Evolutionary conservation across 2,113 vertebrate species (phyloP).

Genomic region (Alosa alosa): DNA sequence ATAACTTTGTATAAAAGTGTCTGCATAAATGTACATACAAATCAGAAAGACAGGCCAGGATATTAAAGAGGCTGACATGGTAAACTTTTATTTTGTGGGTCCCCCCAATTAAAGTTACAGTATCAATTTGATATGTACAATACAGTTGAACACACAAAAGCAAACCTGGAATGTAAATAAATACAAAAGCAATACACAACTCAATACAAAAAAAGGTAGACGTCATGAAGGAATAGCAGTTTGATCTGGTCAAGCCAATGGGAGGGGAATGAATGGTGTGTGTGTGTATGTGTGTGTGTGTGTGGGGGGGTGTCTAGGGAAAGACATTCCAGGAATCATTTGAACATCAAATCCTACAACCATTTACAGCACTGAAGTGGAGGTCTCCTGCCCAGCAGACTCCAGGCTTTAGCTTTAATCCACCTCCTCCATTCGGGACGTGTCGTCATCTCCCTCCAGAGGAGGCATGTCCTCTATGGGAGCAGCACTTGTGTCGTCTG

Average conservation of each 20-base stretch:
- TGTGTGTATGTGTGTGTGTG: not conserved
- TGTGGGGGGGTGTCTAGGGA: not conserved
- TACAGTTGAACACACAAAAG: slow-evolving; percentile 42
- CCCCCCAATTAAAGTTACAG: slow-evolving; percentile 45
- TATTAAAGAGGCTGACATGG: slow-evolving; percentile 32
- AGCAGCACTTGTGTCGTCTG: slow-evolving; percentile 74
- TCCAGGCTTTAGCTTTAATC: slow-evolving; percentile 69
- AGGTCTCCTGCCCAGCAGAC: not conserved
- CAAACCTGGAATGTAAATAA: slow-evolving; percentile 58
- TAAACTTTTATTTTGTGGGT: slow-evolving; percentile 58
- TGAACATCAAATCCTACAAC: slow-evolving; percentile 51
- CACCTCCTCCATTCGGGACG: slow-evolving; percentile 96
- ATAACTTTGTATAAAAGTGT: too few relatives aligned
- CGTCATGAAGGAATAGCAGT: slow-evolving; percentile 38
- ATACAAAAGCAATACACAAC: slow-evolving; percentile 55
- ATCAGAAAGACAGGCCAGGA: not conserved
- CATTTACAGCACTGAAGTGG: slow-evolving; percentile 37
- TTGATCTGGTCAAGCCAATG: not conserved
- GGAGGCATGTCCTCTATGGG: slow-evolving; percentile 91
- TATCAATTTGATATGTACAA: slow-evolving; percentile 57
- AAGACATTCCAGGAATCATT: slow-evolving; percentile 44
- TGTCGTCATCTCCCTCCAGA: slow-evolving; percentile 91
- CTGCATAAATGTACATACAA: too few relatives aligned
- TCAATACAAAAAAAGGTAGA: slow-evolving; percentile 50
- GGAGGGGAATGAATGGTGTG: not conserved